Percentiles rank a stretch among this genome's conserved stretches.
phyloP scores from a whole-genome alignment of 2,888 invertebrate species.

The Apotomis betuletana region DNA sequence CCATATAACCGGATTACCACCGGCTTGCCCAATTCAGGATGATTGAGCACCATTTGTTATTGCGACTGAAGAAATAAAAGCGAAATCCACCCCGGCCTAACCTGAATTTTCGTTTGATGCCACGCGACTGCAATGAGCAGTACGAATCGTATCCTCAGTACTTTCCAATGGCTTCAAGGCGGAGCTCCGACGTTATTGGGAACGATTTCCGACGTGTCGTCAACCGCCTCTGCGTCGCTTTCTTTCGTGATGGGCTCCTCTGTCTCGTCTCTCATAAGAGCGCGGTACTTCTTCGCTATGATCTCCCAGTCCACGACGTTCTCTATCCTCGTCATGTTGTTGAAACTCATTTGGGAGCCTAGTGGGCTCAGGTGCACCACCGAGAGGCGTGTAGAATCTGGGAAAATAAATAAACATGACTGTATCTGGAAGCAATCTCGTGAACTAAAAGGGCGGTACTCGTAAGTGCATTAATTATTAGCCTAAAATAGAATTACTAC shows the following conservation, averaged over 20 bases:
- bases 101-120: no score
- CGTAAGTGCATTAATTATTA: no score
- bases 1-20: no score
- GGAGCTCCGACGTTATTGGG: slow-evolving; percentile 75
- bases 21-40: no score
- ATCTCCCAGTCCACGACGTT: slow-evolving; percentile 96
- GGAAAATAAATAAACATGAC: not conserved
- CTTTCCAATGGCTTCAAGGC: slow-evolving; percentile 61
- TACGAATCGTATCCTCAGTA: not conserved
- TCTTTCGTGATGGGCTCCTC: slow-evolving; percentile 70
- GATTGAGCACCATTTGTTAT: no score
- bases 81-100: no score
- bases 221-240: slow-evolving; percentile 71
- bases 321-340: slow-evolving; percentile 91
- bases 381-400: slow-evolving; percentile 90
- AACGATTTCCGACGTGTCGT: slow-evolving; percentile 71
- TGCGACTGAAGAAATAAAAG: no score
- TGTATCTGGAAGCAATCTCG: no score
- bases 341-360: slow-evolving; percentile 93
- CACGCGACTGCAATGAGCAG: not conserved
- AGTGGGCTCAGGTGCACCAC: slow-evolving; percentile 92
- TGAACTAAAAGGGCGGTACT: no score
- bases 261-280: slow-evolving; percentile 82
- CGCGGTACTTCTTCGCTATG: slow-evolving; percentile 94
- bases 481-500: no score